Conservation (phyloP, 2,797 vertebrate genomes). For the Picus viridis region DNA sequence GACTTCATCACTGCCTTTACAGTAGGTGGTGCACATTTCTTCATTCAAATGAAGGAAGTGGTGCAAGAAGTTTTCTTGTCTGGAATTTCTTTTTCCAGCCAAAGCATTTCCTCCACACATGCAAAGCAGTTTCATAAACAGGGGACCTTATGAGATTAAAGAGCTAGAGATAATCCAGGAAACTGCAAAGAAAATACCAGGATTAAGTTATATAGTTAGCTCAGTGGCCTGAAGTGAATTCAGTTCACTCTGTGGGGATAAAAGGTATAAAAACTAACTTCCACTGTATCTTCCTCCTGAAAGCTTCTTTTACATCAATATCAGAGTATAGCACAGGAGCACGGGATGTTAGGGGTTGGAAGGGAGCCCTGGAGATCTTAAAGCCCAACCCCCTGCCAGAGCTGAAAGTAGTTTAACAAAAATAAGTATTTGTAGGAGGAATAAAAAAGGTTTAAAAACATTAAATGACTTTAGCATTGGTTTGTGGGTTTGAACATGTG, state of each 20-base stretch:
- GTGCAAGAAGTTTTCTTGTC: not conserved
- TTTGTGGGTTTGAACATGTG: not conserved
- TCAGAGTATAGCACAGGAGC: not conserved
- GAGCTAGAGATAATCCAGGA: constrained; percentile 49
- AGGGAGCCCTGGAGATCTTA: too few relatives aligned
- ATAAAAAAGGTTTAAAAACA: not conserved
- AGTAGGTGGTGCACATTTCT: not conserved
- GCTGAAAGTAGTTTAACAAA: not conserved
- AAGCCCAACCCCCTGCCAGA: not conserved
- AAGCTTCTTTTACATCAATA: not conserved
- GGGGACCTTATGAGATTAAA: constrained; percentile 22
- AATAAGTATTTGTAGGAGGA: not conserved
- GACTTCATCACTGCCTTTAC: constrained; percentile 3
- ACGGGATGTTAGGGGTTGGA: too few relatives aligned
- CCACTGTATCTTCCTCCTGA: not conserved
- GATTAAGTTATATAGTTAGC: constrained; percentile 60
- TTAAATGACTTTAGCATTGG: not conserved
- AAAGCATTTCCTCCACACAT: not conserved
- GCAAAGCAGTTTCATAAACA: constrained; percentile 11
- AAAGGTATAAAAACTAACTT: constrained; percentile 5
- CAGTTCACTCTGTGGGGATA: not conserved
- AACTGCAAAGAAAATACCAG: constrained; percentile 30
- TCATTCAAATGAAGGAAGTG: constrained; percentile 5
- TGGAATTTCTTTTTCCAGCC: not conserved
- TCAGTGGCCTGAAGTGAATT: constrained; percentile 16